Evolutionary conservation across 1,140 invertebrate genomes (phyloP).

Genomic region (Venturia canescens): DNA sequence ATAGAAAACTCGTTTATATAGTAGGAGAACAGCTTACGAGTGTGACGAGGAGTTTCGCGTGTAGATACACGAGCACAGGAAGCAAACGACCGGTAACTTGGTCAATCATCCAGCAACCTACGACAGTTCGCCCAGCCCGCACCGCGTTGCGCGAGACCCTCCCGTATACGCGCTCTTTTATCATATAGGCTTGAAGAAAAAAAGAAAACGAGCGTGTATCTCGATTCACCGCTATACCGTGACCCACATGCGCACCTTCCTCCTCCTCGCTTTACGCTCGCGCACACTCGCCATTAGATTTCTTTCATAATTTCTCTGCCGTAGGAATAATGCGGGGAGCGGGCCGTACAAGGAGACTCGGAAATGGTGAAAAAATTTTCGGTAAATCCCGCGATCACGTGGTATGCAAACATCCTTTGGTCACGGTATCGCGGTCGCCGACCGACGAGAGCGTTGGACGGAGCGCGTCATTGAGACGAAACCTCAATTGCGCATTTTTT

Average conservation of each 20-base stretch:
- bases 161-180: neutral
- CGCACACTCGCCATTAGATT: neutral
- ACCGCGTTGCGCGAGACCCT: neutral
- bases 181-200: neutral
- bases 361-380: too few species aligned
- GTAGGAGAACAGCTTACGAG: too few species aligned
- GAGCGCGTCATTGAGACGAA: too few species aligned
- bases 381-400: too few species aligned
- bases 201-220: neutral
- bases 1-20: neutral
- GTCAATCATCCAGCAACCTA: neutral
- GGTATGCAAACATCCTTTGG: too few species aligned
- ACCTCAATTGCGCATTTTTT: too few species aligned
- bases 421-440: too few species aligned
- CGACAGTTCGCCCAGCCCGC: neutral
- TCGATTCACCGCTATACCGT: neutral
- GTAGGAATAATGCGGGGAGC: too few species aligned
- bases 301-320: neutral
- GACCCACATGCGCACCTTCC: neutral
- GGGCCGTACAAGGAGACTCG: too few species aligned
- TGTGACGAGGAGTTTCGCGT: too few species aligned
- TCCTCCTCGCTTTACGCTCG: neutral
- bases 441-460: too few species aligned
- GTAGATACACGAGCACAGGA: neutral
- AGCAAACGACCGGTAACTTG: neutral